Base-by-base conservation (phyloP, 2,888 invertebrate species). In the Diadromus collaris region DNA sequence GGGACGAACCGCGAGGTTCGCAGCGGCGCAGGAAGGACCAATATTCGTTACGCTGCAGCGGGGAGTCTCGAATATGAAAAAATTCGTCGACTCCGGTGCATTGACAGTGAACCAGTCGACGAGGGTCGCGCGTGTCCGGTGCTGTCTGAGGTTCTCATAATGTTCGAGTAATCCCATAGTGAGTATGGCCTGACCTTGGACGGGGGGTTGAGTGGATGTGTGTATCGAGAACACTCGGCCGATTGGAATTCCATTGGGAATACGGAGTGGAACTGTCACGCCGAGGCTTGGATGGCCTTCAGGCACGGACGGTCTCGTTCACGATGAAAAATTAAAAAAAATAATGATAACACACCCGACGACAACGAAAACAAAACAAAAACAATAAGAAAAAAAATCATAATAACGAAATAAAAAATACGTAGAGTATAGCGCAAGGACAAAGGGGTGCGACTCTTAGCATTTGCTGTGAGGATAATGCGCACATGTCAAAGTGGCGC, bases 201-300 rank as follows among this genome's bases (percentile, higher is more conserved):
- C 13, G 38, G 13, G 13, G 10, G 56, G 34, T 67, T 72, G 61
- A 54, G 61, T 51, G 70, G 58, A 32, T 61, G 70, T 67, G 60
- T 76, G 58, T 19, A 76, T 67, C 16, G 29, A 71, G 58, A 38
- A 44, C 65, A 60, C 41, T 76, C 41, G 60, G 41, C 19, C 10
- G n/a, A 51, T 61, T 65, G 41, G 64, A 67, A 67, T 71, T 75
- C 48, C 63, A 32, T 71, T 5, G 38, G 38, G 38, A 41, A 16
- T 41, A 41, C 13, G 38, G 38, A 41, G 38, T 41, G 38, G 16
- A 41, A 16, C 16, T 41, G 16, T 41, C 38, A 41, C 38, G 38
- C 38, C 38, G 38, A 41, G 38, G 38, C 38, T 38, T 41, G 16
- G 38, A 41, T 41, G 38, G 38, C 38, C 38, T 41, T 41, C 4